Base-by-base conservation (phyloP, 2,888 invertebrate species). In the Synergus umbraculus region DNA sequence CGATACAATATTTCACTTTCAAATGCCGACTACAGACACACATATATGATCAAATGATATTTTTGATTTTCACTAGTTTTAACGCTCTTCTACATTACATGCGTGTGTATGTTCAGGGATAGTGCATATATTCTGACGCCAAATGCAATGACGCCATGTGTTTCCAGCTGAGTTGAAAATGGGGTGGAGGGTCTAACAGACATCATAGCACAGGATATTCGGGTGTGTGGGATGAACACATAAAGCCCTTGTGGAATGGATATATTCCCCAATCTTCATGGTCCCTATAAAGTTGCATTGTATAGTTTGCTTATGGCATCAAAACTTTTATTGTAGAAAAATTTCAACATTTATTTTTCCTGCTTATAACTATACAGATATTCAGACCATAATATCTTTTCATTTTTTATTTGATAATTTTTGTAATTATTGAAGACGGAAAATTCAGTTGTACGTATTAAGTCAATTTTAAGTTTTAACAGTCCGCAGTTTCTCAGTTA, bases 131-230 rank as follows among this genome's bases (percentile, higher is more conserved):
- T 79, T 81, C 79, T 76, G 79, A 79, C 78, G 78, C 60, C 80
- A 79, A 80, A 82, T 82, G 79, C 78, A 81, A 82, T 79, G 83
- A 83, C 89, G 89, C 89, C 91, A 90, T 91, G 90, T 91, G 91
- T 90, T 90, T 90, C 88, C 89, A 89, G 89, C 87, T 88, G 89
- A 88, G 88, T 86, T 86, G 84, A 77, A 84, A 84, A 84, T 85
- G 83, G 84, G 84, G 82, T 82, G 82, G 84, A 77, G 77, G 80
- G 83, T 80, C 65, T 58, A 77, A 64, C 79, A 82, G 79, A 78
- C 81, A 69, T 78, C 79, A 78, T 65, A 77, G 77, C 82, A n/a
- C 80, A 80, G 83, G 82, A 73, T 58, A 73, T 73, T 73, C 54
- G 54, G 54, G 37, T 54, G 54, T 54, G 54, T 73, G 73, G 54